Conservation (phyloP, 2,113 vertebrate species). For the Myotis lucifugus region DNA sequence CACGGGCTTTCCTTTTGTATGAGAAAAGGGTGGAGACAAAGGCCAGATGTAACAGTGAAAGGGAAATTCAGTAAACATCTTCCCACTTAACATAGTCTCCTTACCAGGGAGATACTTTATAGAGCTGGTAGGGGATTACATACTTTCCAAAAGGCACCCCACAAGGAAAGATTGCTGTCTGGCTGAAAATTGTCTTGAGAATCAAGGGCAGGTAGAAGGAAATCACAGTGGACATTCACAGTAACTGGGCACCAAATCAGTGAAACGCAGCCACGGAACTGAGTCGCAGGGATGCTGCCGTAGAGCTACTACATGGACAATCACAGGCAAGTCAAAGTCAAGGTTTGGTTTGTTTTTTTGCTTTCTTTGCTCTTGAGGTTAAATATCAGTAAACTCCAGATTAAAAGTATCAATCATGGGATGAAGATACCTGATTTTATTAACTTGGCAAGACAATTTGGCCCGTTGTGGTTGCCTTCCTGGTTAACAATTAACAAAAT, state of each 20-base stretch:
- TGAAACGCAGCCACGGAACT: accelerated
- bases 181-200: background rate
- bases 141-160: background rate
- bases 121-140: no score
- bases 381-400: background rate
- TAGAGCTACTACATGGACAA: accelerated
- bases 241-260: background rate
- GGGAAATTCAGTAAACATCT: background rate
- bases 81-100: background rate
- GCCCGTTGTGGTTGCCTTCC: background rate
- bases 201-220: background rate
- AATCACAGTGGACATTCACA: background rate
- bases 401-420: background rate
- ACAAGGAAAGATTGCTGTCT: background rate
- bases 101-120: background rate
- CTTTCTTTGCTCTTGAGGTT: background rate
- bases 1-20: background rate
- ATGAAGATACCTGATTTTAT: background rate
- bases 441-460: background rate
- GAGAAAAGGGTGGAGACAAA: background rate
- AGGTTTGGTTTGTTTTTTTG: background rate
- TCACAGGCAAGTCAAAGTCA: background rate
- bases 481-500: background rate
- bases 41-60: background rate
- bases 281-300: background rate